Conservation (phyloP, 2,888 invertebrate species). For the Cataglyphis albicans region DNA sequence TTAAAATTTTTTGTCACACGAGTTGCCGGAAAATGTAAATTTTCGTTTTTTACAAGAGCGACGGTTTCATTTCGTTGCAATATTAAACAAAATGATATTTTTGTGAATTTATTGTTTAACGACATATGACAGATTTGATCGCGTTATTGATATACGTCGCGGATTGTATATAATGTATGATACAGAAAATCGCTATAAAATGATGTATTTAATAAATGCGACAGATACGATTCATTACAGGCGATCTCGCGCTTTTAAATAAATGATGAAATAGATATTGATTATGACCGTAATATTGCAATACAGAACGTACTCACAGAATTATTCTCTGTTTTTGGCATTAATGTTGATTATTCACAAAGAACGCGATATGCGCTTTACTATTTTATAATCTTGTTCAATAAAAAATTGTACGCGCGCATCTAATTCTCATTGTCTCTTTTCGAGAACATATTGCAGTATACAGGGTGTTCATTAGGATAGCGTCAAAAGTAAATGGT, state of each 20-base stretch:
- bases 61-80: slow-evolving; percentile 12
- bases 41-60: not conserved
- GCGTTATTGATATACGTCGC: not conserved
- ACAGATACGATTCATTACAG: slow-evolving; percentile 5
- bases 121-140: not conserved
- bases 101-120: not conserved
- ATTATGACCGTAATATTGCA: slow-evolving; percentile 1
- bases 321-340: slow-evolving; percentile 21
- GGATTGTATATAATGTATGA: not conserved
- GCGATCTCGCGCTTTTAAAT: slow-evolving; percentile 9
- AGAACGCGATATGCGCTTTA: slow-evolving; percentile 1
- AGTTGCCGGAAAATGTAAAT: not conserved
- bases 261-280: slow-evolving; percentile 19
- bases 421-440: slow-evolving; percentile 12
- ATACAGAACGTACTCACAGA: not conserved
- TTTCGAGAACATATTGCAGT: slow-evolving; percentile 10
- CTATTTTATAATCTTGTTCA: not conserved
- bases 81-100: slow-evolving; percentile 15
- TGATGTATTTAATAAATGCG: slow-evolving; percentile 19
- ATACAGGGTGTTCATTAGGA: too few relatives aligned
- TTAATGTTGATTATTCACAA: slow-evolving; percentile 36
- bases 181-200: slow-evolving; percentile 20
- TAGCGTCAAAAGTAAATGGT: too few relatives aligned
- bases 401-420: slow-evolving; percentile 8
- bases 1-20: not conserved